Base-by-base conservation (phyloP, 2,113 vertebrate species). In the Scopus umbretta region DNA sequence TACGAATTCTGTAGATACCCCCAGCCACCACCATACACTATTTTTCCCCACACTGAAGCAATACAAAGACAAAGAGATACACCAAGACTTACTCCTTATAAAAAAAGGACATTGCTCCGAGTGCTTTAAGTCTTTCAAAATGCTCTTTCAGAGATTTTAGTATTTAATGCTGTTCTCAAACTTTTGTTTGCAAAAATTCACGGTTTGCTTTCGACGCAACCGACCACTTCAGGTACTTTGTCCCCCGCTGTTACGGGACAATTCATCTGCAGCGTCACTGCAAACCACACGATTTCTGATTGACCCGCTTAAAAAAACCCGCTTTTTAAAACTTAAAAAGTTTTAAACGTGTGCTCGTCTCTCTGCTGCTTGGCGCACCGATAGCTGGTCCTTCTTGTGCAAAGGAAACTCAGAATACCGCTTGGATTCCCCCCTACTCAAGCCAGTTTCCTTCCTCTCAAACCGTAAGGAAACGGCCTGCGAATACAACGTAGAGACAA, bases 371-470 rank as follows among this genome's bases (percentile, higher is more conserved):
- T 23, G 50, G 36, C 1, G 2, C 45, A 76, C 40, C 80, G 49
- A 45, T 1, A 66, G 34, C 66, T 40, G 61, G 6, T 27, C 14
- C 65, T 63, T 63, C 66, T 68, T 86, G 70, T 20, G n/a, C 2
- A 4, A 65, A 89, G 89, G 86, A 89, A 96, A 47, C 26, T 76
- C 27, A 2, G 42, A 63, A 63, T 1, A 3, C 12, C 78, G 65
- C 21, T 63, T 16, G 36, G 80, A 72, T 79, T 79, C 65, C 50
- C 73, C 59, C 38, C 86, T 74, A 2, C 73, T 92, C 52, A 18
- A 10, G 86, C 15, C 3, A 23, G 66, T 19, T 97, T 97, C 93
- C 94, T 97, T 94, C 95, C 96, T 74, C 83, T 70, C 17, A 73
- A 63, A 17, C 13, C 45, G 83, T 0, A 3, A 47, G 89, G 91